Conservation (phyloP, 1,140 invertebrate genomes). For the Micrasema minimum region DNA sequence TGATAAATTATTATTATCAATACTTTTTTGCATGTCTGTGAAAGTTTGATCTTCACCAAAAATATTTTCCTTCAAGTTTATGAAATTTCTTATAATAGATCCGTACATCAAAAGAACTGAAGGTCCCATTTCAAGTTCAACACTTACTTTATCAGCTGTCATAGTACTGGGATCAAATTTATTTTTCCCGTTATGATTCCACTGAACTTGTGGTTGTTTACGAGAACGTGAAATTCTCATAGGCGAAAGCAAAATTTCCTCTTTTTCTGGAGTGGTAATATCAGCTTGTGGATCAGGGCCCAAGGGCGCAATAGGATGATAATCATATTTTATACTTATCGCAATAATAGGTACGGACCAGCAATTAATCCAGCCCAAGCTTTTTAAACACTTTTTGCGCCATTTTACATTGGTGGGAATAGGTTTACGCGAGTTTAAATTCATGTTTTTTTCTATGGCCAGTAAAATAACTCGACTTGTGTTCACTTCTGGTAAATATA, state of each 20-base stretch:
- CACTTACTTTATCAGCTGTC: slow-evolving; percentile 85
- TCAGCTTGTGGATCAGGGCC: slow-evolving; percentile 89
- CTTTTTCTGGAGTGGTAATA: slow-evolving; percentile 92
- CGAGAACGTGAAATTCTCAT: slow-evolving; percentile 86
- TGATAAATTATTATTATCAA: slow-evolving; percentile 62
- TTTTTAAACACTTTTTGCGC: slow-evolving; percentile 85
- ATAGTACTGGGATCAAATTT: slow-evolving; percentile 90
- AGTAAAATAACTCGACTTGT: slow-evolving; percentile 85
- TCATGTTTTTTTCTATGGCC: slow-evolving; percentile 90
- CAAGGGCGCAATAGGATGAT: slow-evolving; percentile 89
- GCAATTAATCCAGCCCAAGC: slow-evolving; percentile 92
- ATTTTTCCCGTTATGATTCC: slow-evolving; percentile 70
- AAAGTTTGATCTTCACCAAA: slow-evolving; percentile 95
- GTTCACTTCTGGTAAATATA: slow-evolving; percentile 92
- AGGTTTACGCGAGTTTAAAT: slow-evolving; percentile 74
- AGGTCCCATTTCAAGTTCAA: slow-evolving; percentile 94
- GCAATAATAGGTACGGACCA: slow-evolving; percentile 95
- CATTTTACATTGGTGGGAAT: slow-evolving; percentile 73
- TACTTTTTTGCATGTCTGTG: slow-evolving; percentile 87
- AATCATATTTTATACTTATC: slow-evolving; percentile 89
- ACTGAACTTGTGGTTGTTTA: slow-evolving; percentile 76
- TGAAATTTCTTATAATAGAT: slow-evolving; percentile 86
- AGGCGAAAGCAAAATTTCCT: slow-evolving; percentile 90
- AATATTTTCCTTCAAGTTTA: slow-evolving; percentile 95
- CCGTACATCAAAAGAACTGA: slow-evolving; percentile 91